Evolutionary conservation across 1,140 invertebrate genomes (phyloP).

Genomic region (Schlechtendalia chinensis): DNA sequence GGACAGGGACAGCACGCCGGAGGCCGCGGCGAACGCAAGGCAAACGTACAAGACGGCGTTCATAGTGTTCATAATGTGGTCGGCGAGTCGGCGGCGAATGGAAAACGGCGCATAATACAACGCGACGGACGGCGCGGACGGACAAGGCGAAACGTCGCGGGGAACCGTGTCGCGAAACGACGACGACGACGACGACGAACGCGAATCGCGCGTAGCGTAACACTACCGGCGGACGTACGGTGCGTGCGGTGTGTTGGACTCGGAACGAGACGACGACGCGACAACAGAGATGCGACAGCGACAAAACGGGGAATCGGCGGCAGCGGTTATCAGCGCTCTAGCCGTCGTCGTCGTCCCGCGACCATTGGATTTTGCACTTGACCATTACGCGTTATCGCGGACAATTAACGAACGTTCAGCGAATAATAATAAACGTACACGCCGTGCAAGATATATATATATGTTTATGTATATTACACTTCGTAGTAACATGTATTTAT

Average conservation of each 20-base stretch:
- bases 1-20: not conserved
- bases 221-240: too few relatives aligned
- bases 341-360: not conserved
- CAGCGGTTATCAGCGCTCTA: not conserved
- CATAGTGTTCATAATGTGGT: slow-evolving; percentile 15
- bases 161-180: too few relatives aligned
- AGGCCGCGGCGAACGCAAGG: not conserved
- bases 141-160: too few relatives aligned
- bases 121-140: too few relatives aligned
- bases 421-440: not conserved
- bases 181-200: too few relatives aligned
- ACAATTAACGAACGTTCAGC: not conserved
- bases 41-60: slow-evolving; percentile 5
- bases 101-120: slow-evolving; percentile 10
- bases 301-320: too few relatives aligned
- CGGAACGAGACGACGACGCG: not conserved
- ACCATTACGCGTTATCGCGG: not conserved
- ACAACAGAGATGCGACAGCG: too few relatives aligned
- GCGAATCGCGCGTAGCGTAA: too few relatives aligned
- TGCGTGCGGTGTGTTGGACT: too few relatives aligned
- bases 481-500: too few relatives aligned
- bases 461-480: too few relatives aligned
- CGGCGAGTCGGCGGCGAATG: not conserved
- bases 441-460: too few relatives aligned
- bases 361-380: not conserved